Evolutionary conservation across 1,140 invertebrate genomes (phyloP).

Genomic region (Danaus plexippus): DNA sequence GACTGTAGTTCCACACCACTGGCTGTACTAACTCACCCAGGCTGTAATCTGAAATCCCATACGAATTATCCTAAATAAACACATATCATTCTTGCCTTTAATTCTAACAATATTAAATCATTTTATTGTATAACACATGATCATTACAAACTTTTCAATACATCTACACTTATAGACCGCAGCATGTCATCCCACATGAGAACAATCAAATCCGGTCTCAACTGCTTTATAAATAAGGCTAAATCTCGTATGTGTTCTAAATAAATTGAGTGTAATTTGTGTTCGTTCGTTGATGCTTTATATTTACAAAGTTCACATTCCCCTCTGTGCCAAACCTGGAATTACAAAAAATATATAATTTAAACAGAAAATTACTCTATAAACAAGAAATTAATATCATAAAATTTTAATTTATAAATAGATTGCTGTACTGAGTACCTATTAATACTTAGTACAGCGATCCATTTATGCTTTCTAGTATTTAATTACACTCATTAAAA

Average conservation of each 20-base stretch:
- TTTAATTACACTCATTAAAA: no score
- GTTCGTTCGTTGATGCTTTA: constrained; percentile 65
- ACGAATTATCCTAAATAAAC: no score
- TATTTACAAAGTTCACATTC: constrained; percentile 82
- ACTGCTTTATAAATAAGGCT: constrained; percentile 77
- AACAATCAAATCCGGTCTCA: constrained; percentile 78
- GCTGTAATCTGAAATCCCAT: constrained; percentile 68
- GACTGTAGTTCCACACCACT: constrained; percentile 88
- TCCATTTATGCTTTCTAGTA: no score
- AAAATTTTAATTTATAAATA: no score
- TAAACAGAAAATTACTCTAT: no score
- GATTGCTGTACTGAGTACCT: no score
- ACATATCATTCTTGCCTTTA: background rate
- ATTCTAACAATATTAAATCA: constrained; percentile 77
- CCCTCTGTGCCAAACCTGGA: constrained; percentile 79
- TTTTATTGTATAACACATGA: no score
- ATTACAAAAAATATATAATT: constrained; percentile 3
- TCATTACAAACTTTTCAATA: constrained; percentile 73
- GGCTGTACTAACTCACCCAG: constrained; percentile 87
- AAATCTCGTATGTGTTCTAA: constrained; percentile 81
- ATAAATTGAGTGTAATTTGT: constrained; percentile 71
- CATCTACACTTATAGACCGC: constrained; percentile 78
- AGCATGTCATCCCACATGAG: constrained; percentile 99
- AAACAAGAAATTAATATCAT: no score
- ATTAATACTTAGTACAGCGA: no score